phyloP scores from a whole-genome alignment of 1,140 invertebrate species.

The Ptiloglossa arizonensis region DNA sequence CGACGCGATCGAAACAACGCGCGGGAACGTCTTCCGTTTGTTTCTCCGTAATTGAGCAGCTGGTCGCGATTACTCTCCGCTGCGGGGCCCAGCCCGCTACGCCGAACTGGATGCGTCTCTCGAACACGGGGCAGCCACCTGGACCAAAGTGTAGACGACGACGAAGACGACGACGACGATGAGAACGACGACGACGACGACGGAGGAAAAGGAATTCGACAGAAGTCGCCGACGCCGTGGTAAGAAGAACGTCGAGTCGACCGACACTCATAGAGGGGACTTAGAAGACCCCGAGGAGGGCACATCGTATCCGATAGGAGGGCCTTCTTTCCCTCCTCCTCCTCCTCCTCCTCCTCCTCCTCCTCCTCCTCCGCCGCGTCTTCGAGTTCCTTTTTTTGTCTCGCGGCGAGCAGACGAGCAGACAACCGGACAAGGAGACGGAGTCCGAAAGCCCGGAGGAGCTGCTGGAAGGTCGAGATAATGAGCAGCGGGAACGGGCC shows the following conservation, averaged over 20 bases:
- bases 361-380: neutral
- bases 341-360: neutral
- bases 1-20: neutral
- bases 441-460: slow-evolving; percentile 44
- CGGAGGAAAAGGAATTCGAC: slow-evolving; percentile 50
- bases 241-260: slow-evolving; percentile 37
- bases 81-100: too few relatives aligned
- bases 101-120: slow-evolving; percentile 4
- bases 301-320: slow-evolving; percentile 53
- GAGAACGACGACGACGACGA: too few relatives aligned
- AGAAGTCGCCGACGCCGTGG: slow-evolving; percentile 48
- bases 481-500: slow-evolving; percentile 51
- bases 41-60: neutral
- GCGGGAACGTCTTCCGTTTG: neutral
- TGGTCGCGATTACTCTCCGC: slow-evolving; percentile 21
- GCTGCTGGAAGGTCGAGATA: slow-evolving; percentile 60
- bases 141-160: neutral
- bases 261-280: slow-evolving; percentile 53
- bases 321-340: too few relatives aligned
- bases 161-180: too few relatives aligned
- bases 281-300: slow-evolving; percentile 43
- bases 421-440: slow-evolving; percentile 60
- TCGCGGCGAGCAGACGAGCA: slow-evolving; percentile 49
- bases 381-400: slow-evolving; percentile 45
- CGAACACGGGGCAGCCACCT: slow-evolving; percentile 24